A percentile compares a stretch with the other conserved stretches of the same genome.
Evolutionary conservation across 2,888 invertebrate genomes (phyloP).

Genomic region (Pandemis corylana): DNA sequence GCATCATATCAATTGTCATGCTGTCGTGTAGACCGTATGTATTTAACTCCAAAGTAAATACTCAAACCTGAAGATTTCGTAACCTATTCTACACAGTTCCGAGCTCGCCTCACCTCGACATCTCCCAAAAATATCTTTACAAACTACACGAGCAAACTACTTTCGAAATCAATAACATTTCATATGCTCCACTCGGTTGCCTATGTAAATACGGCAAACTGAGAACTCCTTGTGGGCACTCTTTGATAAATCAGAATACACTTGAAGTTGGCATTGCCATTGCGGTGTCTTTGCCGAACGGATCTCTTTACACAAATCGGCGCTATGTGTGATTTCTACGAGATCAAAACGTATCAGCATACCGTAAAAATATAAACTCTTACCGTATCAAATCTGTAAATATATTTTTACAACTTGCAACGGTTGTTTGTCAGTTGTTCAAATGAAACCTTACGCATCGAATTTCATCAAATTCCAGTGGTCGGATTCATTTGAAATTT

Average conservation of each 20-base stretch:
- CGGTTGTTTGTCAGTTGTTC: too few species aligned
- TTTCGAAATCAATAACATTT: conserved; percentile 61
- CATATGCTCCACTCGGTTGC: conserved; percentile 54
- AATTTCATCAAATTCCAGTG: too few species aligned
- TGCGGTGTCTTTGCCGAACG: conserved; percentile 51
- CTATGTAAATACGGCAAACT: conserved; percentile 58
- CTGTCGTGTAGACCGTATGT: background rate
- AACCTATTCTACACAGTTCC: conserved; percentile 1
- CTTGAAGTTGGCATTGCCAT: conserved; percentile 54
- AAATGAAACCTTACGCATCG: too few species aligned
- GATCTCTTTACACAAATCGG: conserved; percentile 52
- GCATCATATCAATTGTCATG: background rate
- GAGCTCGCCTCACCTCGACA: conserved; percentile 19
- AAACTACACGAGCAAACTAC: conserved; percentile 47
- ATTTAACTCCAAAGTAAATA: background rate
- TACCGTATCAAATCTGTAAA: too few species aligned
- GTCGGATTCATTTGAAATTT: too few species aligned
- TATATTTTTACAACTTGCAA: too few species aligned
- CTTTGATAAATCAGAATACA: conserved; percentile 66
- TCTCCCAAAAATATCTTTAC: conserved; percentile 40
- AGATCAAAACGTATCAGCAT: background rate
- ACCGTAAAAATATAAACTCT: background rate
- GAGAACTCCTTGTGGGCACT: conserved; percentile 50
- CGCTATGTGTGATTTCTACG: background rate
- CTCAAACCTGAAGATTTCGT: conserved; percentile 15